phyloP scores from a whole-genome alignment of 2,113 vertebrate genomes.

The Psammodynastes pulverulentus region DNA sequence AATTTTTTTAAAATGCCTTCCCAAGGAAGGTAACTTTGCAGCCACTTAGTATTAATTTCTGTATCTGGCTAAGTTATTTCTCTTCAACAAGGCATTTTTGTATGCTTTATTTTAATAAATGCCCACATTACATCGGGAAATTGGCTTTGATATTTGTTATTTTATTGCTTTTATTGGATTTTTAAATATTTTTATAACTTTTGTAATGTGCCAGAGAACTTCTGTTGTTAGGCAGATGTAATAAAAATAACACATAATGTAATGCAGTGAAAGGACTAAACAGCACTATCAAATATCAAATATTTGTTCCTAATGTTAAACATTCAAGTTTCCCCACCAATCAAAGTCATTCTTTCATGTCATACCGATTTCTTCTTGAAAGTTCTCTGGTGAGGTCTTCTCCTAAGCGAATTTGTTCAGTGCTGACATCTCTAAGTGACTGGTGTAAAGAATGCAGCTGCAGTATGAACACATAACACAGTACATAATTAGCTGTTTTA shows the following conservation, averaged over 20 bases:
- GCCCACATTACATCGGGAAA: not conserved
- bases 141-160: not conserved
- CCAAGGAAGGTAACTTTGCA: not conserved
- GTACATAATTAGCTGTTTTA: not conserved
- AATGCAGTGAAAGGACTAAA: not conserved
- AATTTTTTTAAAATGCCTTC: not conserved
- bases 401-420: conserved; percentile 83
- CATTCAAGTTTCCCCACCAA: conserved; percentile 5
- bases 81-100: not conserved
- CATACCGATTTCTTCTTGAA: conserved; percentile 84
- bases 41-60: not conserved
- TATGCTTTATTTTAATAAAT: not conserved
- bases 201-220: not conserved
- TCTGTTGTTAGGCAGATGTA: not conserved
- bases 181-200: not conserved
- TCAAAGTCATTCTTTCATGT: conserved; percentile 4
- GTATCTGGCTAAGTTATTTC: not conserved
- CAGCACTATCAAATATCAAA: not conserved
- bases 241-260: not conserved
- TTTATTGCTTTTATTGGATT: not conserved
- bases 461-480: conserved; percentile 19
- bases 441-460: conserved; percentile 87
- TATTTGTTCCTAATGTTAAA: not conserved
- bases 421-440: conserved; percentile 85
- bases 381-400: conserved; percentile 85